Conservation (phyloP, 1,140 invertebrate genomes). For the Heliconius eleuchia region DNA sequence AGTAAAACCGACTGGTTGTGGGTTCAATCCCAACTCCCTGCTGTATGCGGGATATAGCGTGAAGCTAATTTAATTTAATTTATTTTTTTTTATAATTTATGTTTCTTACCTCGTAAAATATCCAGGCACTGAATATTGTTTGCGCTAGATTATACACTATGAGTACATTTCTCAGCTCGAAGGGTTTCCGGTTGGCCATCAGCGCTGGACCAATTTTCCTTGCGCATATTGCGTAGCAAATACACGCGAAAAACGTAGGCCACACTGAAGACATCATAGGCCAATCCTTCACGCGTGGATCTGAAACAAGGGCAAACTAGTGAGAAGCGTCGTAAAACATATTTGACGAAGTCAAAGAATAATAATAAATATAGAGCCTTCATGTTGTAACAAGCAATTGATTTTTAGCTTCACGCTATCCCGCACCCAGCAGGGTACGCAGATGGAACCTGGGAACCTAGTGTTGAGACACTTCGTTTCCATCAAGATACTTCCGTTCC, state of each 20-base stretch:
- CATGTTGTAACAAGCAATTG: too few species aligned
- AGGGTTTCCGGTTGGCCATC: conserved; percentile 95
- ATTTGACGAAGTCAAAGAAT: background rate
- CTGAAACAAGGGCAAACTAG: conserved; percentile 79
- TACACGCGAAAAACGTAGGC: conserved; percentile 91
- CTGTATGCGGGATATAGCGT: too few species aligned
- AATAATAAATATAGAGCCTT: background rate
- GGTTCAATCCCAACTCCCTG: too few species aligned
- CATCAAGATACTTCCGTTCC: too few species aligned
- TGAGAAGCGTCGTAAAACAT: background rate
- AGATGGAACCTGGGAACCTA: too few species aligned
- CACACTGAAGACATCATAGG: conserved; percentile 95
- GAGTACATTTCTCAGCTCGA: conserved; percentile 90
- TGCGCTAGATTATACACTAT: conserved; percentile 95
- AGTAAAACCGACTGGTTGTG: too few species aligned
- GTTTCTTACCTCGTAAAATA: conserved; percentile 92
- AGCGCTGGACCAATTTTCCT: conserved; percentile 91
- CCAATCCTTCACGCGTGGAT: conserved; percentile 95
- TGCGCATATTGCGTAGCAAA: conserved; percentile 93
- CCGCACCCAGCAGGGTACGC: too few species aligned
- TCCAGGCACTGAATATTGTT: conserved; percentile 94
- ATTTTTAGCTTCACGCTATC: too few species aligned
- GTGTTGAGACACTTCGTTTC: too few species aligned
- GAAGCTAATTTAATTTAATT: too few species aligned
- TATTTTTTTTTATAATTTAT: background rate